Evolutionary conservation across 2,888 invertebrate genomes (phyloP).

Genomic region (Drosophila histrio): DNA sequence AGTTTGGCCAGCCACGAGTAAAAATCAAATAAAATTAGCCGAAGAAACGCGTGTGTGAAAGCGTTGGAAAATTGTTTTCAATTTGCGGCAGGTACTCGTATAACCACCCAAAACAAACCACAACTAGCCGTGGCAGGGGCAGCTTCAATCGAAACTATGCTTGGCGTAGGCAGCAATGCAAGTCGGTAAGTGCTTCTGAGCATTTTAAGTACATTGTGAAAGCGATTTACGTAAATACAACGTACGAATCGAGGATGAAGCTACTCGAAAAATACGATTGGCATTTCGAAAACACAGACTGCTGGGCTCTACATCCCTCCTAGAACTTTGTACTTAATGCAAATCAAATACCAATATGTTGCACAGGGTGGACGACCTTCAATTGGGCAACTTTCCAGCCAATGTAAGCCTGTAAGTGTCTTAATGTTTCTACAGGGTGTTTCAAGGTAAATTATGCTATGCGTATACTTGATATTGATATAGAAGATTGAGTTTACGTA

Average conservation of each 20-base stretch:
- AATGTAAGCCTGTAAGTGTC: neutral
- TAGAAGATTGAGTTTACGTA: neutral
- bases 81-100: constrained; percentile 45
- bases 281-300: neutral
- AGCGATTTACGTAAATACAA: constrained; percentile 20
- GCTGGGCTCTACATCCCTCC: neutral
- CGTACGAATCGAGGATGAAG: neutral
- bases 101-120: neutral
- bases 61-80: constrained; percentile 63
- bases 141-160: constrained; percentile 28
- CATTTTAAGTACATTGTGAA: constrained; percentile 17
- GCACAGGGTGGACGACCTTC: constrained; percentile 10
- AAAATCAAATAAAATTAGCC: constrained; percentile 73
- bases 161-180: neutral
- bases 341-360: constrained; percentile 23
- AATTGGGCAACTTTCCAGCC: neutral
- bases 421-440: neutral
- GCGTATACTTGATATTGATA: neutral
- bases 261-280: neutral
- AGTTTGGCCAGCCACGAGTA: constrained; percentile 52
- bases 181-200: constrained; percentile 12
- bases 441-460: neutral
- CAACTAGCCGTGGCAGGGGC: neutral
- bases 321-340: constrained; percentile 3
- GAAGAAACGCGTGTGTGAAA: constrained; percentile 49